Percentiles rank a stretch among this genome's conserved stretches.
Evolutionary conservation across 2,113 vertebrate species (phyloP).

Genomic region (Nothoprocta pentlandii): DNA sequence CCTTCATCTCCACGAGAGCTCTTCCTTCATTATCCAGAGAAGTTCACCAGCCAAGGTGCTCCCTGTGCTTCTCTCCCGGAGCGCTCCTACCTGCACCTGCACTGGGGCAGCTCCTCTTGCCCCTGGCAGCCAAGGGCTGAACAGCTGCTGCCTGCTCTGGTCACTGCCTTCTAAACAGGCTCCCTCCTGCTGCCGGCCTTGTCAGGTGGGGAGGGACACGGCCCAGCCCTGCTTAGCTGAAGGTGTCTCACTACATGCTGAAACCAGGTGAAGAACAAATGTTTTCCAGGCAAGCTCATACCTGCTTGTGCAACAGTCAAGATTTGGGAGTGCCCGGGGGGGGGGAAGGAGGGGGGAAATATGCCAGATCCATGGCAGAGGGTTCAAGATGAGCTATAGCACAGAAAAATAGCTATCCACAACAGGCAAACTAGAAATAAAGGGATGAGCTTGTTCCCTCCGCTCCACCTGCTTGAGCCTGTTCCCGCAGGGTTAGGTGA

Average conservation of each 20-base stretch:
- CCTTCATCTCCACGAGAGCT: background rate
- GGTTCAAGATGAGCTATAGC: background rate
- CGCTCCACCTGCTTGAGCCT: background rate
- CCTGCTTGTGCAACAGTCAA: background rate
- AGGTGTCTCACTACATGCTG: background rate
- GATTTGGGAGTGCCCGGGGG: background rate
- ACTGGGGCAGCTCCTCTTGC: background rate
- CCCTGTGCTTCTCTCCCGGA: background rate
- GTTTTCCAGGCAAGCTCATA: background rate
- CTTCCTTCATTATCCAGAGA: background rate
- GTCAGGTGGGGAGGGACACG: background rate
- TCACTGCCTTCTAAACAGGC: conserved; percentile 37
- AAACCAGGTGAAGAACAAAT: conserved; percentile 6
- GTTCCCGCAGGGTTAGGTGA: background rate
- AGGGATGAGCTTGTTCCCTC: background rate
- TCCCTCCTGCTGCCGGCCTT: conserved; percentile 15
- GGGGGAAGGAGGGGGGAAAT: background rate
- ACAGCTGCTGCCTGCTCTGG: conserved; percentile 13
- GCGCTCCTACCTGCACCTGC: background rate
- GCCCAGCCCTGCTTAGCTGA: background rate
- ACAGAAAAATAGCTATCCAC: background rate
- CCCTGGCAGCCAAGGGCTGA: conserved; percentile 5
- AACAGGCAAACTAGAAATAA: background rate
- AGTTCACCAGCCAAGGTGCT: background rate
- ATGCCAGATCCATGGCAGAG: background rate